Conservation (phyloP, 2,113 vertebrate genomes). For the Eubucco bourcierii region DNA sequence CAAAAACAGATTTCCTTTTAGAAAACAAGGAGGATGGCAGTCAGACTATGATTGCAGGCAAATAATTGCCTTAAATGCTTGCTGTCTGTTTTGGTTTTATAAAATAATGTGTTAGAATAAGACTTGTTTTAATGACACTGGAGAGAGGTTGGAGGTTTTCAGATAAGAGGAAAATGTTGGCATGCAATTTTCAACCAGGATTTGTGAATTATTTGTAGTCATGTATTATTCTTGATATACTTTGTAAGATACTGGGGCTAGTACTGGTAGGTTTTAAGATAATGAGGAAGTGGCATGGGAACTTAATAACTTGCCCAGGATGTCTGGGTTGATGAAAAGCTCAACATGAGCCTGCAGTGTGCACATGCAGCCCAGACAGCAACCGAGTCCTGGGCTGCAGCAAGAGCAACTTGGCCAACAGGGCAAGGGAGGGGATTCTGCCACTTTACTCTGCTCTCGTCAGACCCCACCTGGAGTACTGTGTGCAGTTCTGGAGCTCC, state of each 20-base stretch:
- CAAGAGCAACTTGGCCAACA: too few species aligned
- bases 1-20: slow-evolving; percentile 21
- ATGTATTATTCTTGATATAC: slow-evolving; percentile 7
- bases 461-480: too few species aligned
- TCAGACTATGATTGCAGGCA: not conserved
- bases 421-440: too few species aligned
- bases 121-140: not conserved
- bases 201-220: slow-evolving; percentile 8
- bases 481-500: too few species aligned
- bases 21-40: not conserved
- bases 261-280: slow-evolving; percentile 5
- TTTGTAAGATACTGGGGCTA: not conserved
- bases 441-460: too few species aligned
- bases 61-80: not conserved
- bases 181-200: slow-evolving; percentile 18
- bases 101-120: not conserved
- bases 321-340: too few species aligned
- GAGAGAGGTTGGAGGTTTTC: slow-evolving; percentile 2
- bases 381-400: too few species aligned
- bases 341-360: too few species aligned
- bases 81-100: not conserved
- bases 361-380: too few species aligned
- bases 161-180: not conserved
- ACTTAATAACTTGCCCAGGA: slow-evolving; percentile 44
- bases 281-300: not conserved